Conservation (phyloP, 1,140 invertebrate genomes). For the Paracyclopina nana region DNA sequence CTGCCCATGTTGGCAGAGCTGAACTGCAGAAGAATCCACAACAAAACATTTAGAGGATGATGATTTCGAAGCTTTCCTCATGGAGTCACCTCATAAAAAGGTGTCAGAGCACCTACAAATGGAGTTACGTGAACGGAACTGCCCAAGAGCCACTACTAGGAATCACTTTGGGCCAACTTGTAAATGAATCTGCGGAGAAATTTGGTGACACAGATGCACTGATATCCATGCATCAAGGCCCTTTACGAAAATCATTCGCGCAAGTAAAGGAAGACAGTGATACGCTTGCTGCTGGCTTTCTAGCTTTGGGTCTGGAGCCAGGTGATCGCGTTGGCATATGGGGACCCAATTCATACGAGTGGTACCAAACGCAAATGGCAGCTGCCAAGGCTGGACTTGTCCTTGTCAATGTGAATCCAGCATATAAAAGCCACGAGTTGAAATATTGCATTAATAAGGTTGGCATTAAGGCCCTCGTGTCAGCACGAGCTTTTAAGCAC, state of each 20-base stretch:
- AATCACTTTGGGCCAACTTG: no score
- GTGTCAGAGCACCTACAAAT: no score
- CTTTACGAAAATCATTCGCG: conserved; percentile 7
- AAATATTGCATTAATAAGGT: conserved; percentile 58
- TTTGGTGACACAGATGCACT: no score
- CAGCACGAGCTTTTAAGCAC: conserved; percentile 38
- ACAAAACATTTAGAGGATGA: no score
- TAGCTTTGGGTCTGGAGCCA: conserved; percentile 46
- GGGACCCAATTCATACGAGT: conserved; percentile 64
- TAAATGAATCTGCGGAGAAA: no score
- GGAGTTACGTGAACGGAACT: no score
- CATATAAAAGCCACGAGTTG: conserved; percentile 50
- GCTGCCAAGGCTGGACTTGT: conserved; percentile 59
- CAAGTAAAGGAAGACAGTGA: conserved; percentile 37
- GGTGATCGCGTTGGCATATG: conserved; percentile 73
- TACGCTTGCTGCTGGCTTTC: conserved; percentile 53
- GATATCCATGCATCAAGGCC: not conserved
- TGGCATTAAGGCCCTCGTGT: conserved; percentile 43
- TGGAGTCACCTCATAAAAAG: no score
- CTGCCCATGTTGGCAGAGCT: no score
- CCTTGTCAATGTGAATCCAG: conserved; percentile 42
- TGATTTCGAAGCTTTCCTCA: no score
- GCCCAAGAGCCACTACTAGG: no score
- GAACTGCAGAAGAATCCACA: no score
- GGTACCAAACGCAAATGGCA: conserved; percentile 54